These are phyloP conservation scores for Sigmodon hispidus DNA, from an alignment of 2,113 vertebrate species.

Conservation along the genomic window DNA sequence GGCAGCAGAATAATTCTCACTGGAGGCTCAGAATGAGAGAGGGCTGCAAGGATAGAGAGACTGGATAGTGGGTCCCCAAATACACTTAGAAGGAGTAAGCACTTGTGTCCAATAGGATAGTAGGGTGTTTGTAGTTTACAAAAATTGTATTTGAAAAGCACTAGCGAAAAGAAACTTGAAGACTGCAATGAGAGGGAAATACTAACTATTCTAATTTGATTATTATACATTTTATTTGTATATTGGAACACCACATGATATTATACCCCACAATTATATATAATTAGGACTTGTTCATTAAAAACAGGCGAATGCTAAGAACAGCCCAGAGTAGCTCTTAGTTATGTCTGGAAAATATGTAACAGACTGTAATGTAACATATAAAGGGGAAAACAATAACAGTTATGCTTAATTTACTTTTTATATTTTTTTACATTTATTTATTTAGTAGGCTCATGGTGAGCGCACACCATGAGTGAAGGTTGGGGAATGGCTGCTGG, in stretches of 20 bases:
- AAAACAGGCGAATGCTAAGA: neutral
- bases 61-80: neutral
- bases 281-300: neutral
- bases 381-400: neutral
- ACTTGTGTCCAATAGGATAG: neutral
- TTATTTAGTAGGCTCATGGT: neutral
- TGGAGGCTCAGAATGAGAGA: neutral
- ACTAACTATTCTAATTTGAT: neutral
- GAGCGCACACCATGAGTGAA: neutral
- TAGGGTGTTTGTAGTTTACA: neutral
- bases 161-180: neutral
- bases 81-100: too few relatives aligned
- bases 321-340: neutral
- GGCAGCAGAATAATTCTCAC: neutral
- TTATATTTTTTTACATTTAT: neutral
- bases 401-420: neutral
- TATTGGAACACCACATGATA: neutral
- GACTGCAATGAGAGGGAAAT: neutral
- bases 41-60: neutral
- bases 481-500: neutral
- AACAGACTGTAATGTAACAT: neutral
- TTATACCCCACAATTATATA: neutral
- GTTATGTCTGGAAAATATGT: neutral
- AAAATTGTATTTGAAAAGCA: neutral
- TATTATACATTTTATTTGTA: neutral